These are phyloP conservation scores for Stramonita haemastoma DNA, from an alignment of 2,888 invertebrate genomes.

Conservation along the genomic window DNA sequence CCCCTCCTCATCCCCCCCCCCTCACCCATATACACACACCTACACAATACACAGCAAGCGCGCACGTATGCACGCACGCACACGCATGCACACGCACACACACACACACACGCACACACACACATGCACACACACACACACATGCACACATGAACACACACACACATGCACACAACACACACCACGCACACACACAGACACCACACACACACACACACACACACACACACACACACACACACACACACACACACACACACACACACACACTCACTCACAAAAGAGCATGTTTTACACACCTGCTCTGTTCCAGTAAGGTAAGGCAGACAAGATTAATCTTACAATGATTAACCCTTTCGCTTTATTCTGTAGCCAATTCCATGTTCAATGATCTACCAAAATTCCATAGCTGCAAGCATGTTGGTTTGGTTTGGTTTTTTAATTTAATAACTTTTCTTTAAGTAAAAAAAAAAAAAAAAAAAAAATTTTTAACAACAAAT, in stretches of 20 bases:
- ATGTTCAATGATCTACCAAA: too few relatives aligned
- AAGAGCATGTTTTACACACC: not conserved
- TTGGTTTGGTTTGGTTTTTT: too few relatives aligned
- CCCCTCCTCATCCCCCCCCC: not conserved
- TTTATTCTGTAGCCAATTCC: too few relatives aligned
- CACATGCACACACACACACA: not conserved
- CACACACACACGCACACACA: not conserved
- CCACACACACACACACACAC: not conserved
- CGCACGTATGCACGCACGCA: not conserved
- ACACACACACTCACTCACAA: not conserved
- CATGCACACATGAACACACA: not conserved
- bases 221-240: not conserved
- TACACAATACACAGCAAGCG: too few relatives aligned
- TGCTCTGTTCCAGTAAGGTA: not conserved
- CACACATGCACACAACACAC: not conserved
- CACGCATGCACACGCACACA: not conserved
- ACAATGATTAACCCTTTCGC: too few relatives aligned
- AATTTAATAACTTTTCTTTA: too few relatives aligned
- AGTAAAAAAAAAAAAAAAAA: too few relatives aligned
- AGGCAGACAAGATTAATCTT: too few relatives aligned
- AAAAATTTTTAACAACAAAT: too few relatives aligned
- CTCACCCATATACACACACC: not conserved
- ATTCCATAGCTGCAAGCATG: too few relatives aligned
- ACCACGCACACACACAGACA: not conserved
- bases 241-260: constrained; percentile 23